Evolutionary conservation across 2,113 vertebrate species (phyloP).

Genomic region (Apistogramma diplotaenia): DNA sequence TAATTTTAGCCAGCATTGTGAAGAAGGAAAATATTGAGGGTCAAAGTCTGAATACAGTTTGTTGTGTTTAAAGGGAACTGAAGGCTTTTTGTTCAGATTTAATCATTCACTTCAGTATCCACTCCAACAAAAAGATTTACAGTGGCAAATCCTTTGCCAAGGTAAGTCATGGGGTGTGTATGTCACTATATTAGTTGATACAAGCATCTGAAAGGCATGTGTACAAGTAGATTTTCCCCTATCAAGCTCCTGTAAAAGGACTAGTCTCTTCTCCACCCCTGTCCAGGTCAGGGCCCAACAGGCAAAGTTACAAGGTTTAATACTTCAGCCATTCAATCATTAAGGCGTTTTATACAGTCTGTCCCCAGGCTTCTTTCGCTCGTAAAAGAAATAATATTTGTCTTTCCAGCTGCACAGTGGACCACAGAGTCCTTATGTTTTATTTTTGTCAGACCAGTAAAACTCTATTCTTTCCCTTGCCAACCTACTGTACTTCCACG

Average conservation of each 20-base stretch:
- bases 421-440: conserved; percentile 79
- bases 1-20: background rate
- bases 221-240: background rate
- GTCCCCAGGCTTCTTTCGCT: conserved; percentile 70
- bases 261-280: conserved; percentile 18
- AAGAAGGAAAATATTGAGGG: background rate
- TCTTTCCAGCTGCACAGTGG: conserved; percentile 82
- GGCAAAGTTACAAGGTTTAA: conserved; percentile 72
- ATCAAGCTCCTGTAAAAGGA: conserved; percentile 39
- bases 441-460: conserved; percentile 78
- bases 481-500: conserved; percentile 42
- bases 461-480: conserved; percentile 66
- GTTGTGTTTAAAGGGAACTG: conserved; percentile 17
- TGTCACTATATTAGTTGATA: conserved; percentile 17
- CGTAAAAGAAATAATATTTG: conserved; percentile 82
- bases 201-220: background rate
- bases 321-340: conserved; percentile 80
- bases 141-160: conserved; percentile 43
- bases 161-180: conserved; percentile 15
- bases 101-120: conserved; percentile 52
- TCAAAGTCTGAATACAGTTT: background rate
- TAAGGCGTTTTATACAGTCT: conserved; percentile 70
- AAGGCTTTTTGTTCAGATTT: conserved; percentile 55
- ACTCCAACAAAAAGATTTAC: conserved; percentile 71
- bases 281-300: conserved; percentile 50